Percentiles rank a stretch among this genome's conserved stretches.
phyloP scores from a whole-genome alignment of 2,888 invertebrate species.

The Noctua comes region DNA sequence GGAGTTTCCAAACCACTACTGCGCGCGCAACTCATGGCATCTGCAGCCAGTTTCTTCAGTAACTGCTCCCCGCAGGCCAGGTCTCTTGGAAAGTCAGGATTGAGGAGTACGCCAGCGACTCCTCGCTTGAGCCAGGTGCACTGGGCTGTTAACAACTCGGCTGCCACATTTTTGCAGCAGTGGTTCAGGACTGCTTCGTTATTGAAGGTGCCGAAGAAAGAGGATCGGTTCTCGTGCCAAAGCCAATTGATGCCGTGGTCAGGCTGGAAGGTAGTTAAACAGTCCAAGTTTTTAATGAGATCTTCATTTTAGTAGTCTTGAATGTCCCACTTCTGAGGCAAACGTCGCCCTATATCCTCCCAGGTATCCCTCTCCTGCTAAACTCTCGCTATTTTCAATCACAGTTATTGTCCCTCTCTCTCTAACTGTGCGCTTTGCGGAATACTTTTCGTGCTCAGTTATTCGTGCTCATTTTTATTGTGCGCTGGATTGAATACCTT shows the following conservation, averaged over 20 bases:
- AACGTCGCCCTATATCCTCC: background rate
- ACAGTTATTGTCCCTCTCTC: background rate
- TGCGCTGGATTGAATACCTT: background rate
- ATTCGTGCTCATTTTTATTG: background rate
- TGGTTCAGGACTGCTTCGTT: constrained; percentile 81
- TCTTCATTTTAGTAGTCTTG: background rate
- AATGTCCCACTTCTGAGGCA: background rate
- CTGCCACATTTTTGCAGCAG: constrained; percentile 78
- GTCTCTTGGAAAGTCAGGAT: constrained; percentile 77
- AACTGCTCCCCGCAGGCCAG: constrained; percentile 76
- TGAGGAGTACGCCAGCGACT: constrained; percentile 79
- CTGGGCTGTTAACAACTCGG: constrained; percentile 77
- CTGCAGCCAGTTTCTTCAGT: constrained; percentile 77
- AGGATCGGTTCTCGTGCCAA: constrained; percentile 77
- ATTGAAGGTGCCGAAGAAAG: constrained; percentile 75
- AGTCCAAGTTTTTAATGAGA: background rate
- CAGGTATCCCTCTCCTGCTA: background rate
- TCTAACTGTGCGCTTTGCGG: background rate
- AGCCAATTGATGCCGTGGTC: constrained; percentile 75
- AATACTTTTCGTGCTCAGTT: background rate
- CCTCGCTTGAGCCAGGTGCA: constrained; percentile 84
- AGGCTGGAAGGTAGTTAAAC: constrained; percentile 44
- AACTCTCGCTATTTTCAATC: background rate
- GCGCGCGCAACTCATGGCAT: constrained; percentile 80
- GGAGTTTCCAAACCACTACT: constrained; percentile 77